These are phyloP conservation scores for Neodiprion lecontei DNA, from an alignment of 1,140 invertebrate species.

Conservation along the genomic window DNA sequence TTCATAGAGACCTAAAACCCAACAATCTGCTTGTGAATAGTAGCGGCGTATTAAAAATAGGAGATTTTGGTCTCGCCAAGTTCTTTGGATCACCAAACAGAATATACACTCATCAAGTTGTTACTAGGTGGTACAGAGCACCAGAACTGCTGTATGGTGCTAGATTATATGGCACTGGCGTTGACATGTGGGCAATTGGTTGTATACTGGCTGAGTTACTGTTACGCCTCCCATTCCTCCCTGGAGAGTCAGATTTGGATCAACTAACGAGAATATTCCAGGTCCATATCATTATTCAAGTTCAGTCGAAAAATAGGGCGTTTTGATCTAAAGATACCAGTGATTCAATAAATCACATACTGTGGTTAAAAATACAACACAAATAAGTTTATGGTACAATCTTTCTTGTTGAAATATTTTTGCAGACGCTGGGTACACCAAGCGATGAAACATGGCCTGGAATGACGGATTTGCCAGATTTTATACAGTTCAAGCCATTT, in stretches of 20 bases:
- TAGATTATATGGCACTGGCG: conserved; percentile 90
- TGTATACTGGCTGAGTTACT: conserved; percentile 97
- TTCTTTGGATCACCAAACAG: conserved; percentile 96
- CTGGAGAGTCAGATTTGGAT: conserved; percentile 96
- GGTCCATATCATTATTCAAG: conserved; percentile 58
- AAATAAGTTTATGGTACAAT: too few relatives aligned
- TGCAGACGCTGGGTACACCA: conserved; percentile 82
- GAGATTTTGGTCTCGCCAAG: conserved; percentile 98
- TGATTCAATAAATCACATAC: conserved; percentile 1
- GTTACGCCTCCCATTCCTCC: conserved; percentile 90
- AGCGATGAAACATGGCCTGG: conserved; percentile 92
- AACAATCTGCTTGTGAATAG: conserved; percentile 97
- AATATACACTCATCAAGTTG: conserved; percentile 98
- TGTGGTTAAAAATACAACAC: conserved; percentile 3
- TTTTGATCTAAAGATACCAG: conserved; percentile 1
- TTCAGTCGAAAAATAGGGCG: conserved; percentile 7
- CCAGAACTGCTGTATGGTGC: conserved; percentile 97
- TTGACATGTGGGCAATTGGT: conserved; percentile 99
- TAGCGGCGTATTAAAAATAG: conserved; percentile 93
- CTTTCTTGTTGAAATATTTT: conserved; percentile 2
- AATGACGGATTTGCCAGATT: conserved; percentile 87
- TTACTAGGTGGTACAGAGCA: conserved; percentile 92
- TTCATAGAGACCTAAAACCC: conserved; percentile 98
- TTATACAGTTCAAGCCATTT: conserved; percentile 90
- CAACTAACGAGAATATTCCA: conserved; percentile 95